phyloP scores from a whole-genome alignment of 2,113 vertebrate genomes.

The Rhegmatorhina hoffmannsi region DNA sequence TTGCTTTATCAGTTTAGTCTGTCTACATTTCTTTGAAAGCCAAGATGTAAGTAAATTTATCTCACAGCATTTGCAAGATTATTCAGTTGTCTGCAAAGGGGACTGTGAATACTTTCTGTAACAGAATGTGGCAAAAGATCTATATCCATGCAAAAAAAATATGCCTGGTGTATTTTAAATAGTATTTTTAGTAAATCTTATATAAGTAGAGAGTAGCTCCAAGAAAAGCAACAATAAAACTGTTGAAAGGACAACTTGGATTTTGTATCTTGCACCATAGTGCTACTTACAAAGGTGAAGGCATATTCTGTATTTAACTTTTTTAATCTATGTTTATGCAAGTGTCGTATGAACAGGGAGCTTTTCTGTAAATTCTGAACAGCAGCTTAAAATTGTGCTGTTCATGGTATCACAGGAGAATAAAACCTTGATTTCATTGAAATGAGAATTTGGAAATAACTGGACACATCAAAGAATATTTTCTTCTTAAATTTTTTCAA shows the following conservation, averaged over 20 bases:
- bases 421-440: neutral
- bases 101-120: neutral
- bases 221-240: neutral
- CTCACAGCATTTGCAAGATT: neutral
- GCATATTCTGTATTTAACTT: neutral
- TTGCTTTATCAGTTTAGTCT: conserved; percentile 45
- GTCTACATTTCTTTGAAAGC: neutral
- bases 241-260: neutral
- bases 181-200: neutral
- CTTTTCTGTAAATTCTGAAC: neutral
- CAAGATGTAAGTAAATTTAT: conserved; percentile 17
- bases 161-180: neutral
- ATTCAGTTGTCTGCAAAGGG: neutral
- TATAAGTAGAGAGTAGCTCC: neutral
- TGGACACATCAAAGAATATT: neutral
- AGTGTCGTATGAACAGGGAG: neutral
- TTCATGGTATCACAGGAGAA: neutral
- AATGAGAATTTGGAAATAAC: neutral
- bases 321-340: neutral
- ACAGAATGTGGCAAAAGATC: neutral
- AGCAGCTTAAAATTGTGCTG: neutral
- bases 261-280: neutral
- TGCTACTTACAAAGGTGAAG: neutral
- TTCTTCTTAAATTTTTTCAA: neutral
- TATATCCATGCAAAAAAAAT: neutral